phyloP scores from a whole-genome alignment of 1,140 invertebrate genomes.

The Atta colombica region DNA sequence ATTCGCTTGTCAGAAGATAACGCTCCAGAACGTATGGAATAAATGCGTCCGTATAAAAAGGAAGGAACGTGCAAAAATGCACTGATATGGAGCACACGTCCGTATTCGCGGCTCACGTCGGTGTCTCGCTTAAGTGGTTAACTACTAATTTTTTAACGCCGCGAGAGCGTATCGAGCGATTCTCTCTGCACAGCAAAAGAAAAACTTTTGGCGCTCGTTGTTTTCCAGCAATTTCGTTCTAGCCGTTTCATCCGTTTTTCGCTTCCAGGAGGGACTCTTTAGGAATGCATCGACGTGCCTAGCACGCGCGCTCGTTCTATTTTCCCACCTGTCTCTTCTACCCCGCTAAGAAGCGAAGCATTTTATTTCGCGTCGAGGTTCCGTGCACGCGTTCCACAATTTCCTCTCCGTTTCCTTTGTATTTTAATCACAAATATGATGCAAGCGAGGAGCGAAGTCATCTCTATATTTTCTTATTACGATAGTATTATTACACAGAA shows the following conservation, averaged over 20 bases:
- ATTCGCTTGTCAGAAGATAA: neutral
- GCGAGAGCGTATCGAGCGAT: constrained; percentile 43
- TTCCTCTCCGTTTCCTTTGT: neutral
- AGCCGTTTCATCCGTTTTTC: constrained; percentile 37
- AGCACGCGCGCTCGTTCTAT: constrained; percentile 63
- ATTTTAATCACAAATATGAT: constrained; percentile 9
- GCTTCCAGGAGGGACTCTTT: constrained; percentile 55
- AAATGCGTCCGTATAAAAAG: constrained; percentile 4
- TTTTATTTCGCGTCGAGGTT: constrained; percentile 46
- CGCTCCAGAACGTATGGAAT: constrained; percentile 8
- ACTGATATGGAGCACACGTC: neutral
- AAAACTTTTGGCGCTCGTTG: constrained; percentile 22
- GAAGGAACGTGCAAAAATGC: constrained; percentile 41
- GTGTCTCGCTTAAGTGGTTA: constrained; percentile 56
- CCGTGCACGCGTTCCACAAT: neutral
- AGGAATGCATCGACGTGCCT: constrained; percentile 68
- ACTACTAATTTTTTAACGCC: constrained; percentile 59
- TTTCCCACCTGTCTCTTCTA: constrained; percentile 29
- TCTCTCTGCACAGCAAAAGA: constrained; percentile 24
- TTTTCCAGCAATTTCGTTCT: constrained; percentile 44
- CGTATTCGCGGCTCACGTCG: constrained; percentile 20
- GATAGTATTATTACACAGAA: neutral
- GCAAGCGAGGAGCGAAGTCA: neutral
- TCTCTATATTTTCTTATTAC: neutral
- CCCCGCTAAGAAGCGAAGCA: constrained; percentile 21